Evolutionary conservation across 2,797 vertebrate species (phyloP), one percentile per base, ranked within the genome.

Genomic region (Odontamblyopus lacepedii): DNA sequence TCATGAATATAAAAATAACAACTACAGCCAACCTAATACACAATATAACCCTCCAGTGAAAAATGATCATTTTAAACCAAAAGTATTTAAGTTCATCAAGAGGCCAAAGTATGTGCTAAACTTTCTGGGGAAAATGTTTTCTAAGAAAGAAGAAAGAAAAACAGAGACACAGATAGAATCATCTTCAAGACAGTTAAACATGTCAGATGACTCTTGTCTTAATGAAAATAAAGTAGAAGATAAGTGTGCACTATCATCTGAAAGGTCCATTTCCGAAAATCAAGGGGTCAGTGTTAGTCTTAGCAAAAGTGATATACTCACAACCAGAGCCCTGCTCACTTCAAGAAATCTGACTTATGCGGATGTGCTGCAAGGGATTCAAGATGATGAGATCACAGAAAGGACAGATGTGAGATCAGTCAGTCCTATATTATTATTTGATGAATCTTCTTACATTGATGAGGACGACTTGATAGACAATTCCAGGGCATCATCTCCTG

Each of bases 31-130:
- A 3, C 27, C 27, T 51, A 50, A 51, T 29, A 16, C 23, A 48
- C 27, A 2, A 3, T 6, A 26, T 51, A 67, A 32, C 1, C 18
- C 9, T 53, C 4, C 1, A 32, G 27, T 2, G 16, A 29, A 30
- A 27, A 9, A 35, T 19, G 4, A 32, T 30, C 3, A 53, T 13
- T 15, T 9, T 0, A 29, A 67, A 59, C 53, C 75, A 50, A 19
- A 65, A 2, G 63, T 85, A 0, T 92, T 87, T 70, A 55, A 76
- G 4, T 75, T 91, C 0, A 35, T 72, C 0, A 66, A 83, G 0
- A 88, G 63, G 53, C 67, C 59, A 62, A 83, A 57, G 44, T 85
- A 78, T 32, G 53, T 27, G 60, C 75, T 91, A 0, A 0, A 77
- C 0, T 90, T 92, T 80, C n/a, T 23, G 57, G 57, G 63, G 6